Percentiles rank a stretch among this genome's conserved stretches.
These are phyloP conservation scores for Melitaea athalia DNA, from an alignment of 2,888 invertebrate genomes.

Conservation along the genomic window DNA sequence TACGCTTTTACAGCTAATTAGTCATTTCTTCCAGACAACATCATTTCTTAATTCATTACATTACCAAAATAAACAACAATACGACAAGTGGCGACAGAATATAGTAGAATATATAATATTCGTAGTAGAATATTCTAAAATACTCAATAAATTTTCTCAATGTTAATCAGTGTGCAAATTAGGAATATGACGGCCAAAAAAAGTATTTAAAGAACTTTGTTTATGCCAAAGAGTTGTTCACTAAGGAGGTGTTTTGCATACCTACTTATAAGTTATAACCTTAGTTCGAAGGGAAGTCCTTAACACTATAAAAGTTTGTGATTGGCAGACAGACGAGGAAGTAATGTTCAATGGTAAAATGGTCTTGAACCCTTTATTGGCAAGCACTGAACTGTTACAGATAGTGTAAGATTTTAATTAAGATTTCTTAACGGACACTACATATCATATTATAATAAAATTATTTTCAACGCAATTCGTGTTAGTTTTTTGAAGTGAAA, in stretches of 20 bases:
- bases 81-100: too few species aligned
- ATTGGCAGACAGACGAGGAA: slow-evolving; percentile 28
- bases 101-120: too few species aligned
- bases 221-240: neutral
- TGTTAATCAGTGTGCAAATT: neutral
- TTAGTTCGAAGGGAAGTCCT: neutral
- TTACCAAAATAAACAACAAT: too few species aligned
- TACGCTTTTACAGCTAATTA: too few species aligned
- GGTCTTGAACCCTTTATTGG: slow-evolving; percentile 10
- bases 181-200: neutral
- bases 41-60: too few species aligned
- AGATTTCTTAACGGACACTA: too few species aligned
- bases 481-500: too few species aligned
- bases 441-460: too few species aligned
- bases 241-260: neutral
- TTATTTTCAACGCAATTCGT: too few species aligned
- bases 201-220: neutral
- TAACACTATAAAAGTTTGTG: slow-evolving; percentile 6
- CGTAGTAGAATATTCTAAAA: neutral
- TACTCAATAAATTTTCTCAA: neutral
- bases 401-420: neutral
- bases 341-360: slow-evolving; percentile 14
- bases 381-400: slow-evolving; percentile 10
- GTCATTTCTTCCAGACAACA: too few species aligned
- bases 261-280: too few species aligned